Evolutionary conservation across 2,797 vertebrate genomes (phyloP).

Genomic region (Anguilla obscura): DNA sequence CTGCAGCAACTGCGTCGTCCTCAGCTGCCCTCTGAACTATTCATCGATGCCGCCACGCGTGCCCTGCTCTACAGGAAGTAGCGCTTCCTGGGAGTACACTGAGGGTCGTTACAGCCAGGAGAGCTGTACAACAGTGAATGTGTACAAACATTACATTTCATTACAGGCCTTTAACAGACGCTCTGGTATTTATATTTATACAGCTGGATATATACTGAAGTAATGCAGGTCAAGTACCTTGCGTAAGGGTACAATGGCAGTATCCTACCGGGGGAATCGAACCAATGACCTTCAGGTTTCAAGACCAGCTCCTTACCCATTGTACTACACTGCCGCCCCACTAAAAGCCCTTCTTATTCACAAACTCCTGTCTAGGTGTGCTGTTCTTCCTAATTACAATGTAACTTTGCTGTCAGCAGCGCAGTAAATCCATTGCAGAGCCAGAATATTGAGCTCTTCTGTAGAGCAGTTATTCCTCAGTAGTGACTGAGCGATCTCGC

Average conservation of each 20-base stretch:
- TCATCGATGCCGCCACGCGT: neutral
- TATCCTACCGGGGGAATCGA: no score
- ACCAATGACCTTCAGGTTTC: no score
- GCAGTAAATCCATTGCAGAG: neutral
- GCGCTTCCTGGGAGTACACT: neutral
- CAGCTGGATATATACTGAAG: no score
- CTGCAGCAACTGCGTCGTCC: neutral
- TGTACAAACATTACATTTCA: neutral
- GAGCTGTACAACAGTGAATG: neutral
- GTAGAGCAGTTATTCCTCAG: neutral
- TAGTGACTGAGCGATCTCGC: neutral
- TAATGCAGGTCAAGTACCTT: no score
- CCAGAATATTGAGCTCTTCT: neutral
- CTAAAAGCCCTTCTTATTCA: neutral
- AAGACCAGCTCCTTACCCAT: no score
- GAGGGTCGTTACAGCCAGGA: neutral
- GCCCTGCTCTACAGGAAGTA: neutral
- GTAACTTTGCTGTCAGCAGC: neutral
- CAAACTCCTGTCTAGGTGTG: neutral
- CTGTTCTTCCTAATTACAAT: neutral
- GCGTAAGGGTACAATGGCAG: no score
- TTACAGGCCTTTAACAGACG: no score
- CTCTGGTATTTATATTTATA: no score
- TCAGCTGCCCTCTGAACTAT: neutral
- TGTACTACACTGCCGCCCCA: no score